Base-by-base conservation (phyloP, 2,888 invertebrate species). In the Lasioglossum marginatum region DNA sequence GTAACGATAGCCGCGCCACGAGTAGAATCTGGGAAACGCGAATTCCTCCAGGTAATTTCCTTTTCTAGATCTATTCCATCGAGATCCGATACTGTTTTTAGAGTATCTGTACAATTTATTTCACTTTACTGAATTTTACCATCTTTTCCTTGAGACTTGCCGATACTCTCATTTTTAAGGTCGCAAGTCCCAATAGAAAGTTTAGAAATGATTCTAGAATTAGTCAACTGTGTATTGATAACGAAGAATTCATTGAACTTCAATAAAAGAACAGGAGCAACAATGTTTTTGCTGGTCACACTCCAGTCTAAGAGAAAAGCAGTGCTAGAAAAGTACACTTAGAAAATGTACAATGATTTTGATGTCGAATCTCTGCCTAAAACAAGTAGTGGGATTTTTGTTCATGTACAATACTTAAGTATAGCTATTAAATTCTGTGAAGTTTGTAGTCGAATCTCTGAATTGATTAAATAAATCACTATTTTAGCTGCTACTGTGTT, bases 21-120 rank as follows among this genome's bases (percentile, higher is more conserved):
- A 37, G n/a, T 70, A 70, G 48, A 70, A 76, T 10, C 34, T 16
- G 77, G 19, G 19, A 37, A 27, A 16, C 16, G 57, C 75, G 75
- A 60, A 71, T 10, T 52, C 3, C 63, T 6, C 40, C 31, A 85
- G 84, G 84, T 85, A 83, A 83, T 63, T 31, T 73, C 16, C 27
- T 31, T 31, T 34, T n/a, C 5, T 1, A n/a, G 10, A 23, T 2
- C 66, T 83, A 43, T 31, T 66, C n/a, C 12, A 23, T 23, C 19
- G 48, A 23, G 48, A 23, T 60, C 27, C 12, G 31, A 63, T 27
- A 4, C 31, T 4, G 0, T 23, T 37, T 68, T 68, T 68, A 1
- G 0, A 12, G 31, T 66, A 31, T 66, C 8, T 2, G 0, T 27
- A 27, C 4, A 4, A 8, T 48, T 48, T 48, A 19, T 48, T 6